Evolutionary conservation across 2,113 vertebrate genomes (phyloP), one percentile per base, ranked within the genome.

Genomic region (Romanogobio albipinnatus): DNA sequence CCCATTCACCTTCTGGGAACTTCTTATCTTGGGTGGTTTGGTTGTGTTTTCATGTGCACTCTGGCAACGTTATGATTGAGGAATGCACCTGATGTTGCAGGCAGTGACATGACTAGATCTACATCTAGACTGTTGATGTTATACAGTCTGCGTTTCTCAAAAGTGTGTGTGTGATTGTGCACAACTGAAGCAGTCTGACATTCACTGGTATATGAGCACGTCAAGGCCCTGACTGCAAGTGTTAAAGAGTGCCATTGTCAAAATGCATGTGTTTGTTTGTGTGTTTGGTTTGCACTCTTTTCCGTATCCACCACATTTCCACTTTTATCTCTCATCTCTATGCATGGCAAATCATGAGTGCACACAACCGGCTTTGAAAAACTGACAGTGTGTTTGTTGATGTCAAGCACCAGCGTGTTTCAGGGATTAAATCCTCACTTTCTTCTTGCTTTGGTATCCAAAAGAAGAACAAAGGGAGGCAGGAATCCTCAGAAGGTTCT

Each of bases 351-450:
- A 89, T 87, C 86, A 22, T 33, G 82, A 29, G 83, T 89, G 87
- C 89, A 86, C 66, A 78, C 56, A 87, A 43, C 49, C 19, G 22
- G 66, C 89, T 93, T 94, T 94, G 90, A 95, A 92, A 91, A 89
- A 85, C 87, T 88, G 82, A 83, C 75, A 24, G 84, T 49, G 0
- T 91, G 92, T 94, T 94, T 94, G 90, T 92, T 92, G 92, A 90
- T 90, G 91, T 93, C 92, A 91, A 89, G 88, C 88, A 45, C 86
- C 89, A 17, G 87, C 87, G 53, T 93, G 91, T 93, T 93, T 92
- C 88, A 61, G 75, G 91, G 89, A 94, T 94, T 93, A 93, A 86
- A 88, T 91, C 87, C 89, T 91, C 87, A 90, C 88, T 89, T 91
- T 90, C 86, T 87, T 80, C 87, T 87, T 87, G 76, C 88, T 87